Percentiles rank a stretch among this genome's conserved stretches.
Conservation (phyloP, 1,140 invertebrate genomes). For the Phthorimaea operculella region DNA sequence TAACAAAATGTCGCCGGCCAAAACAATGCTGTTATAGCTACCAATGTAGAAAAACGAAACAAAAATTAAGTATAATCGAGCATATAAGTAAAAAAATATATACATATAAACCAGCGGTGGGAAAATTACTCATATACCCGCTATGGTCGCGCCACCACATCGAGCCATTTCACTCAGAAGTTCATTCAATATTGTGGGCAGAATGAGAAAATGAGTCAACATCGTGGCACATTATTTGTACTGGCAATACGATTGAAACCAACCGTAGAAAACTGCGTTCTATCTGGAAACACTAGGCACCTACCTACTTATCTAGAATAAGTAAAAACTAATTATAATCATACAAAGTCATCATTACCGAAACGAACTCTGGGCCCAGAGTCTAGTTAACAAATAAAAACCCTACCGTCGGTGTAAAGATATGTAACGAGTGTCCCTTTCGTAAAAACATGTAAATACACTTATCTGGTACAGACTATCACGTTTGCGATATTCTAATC, state of each 20-base stretch:
- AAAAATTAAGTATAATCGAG: no score
- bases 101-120: constrained; percentile 45
- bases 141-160: constrained; percentile 21
- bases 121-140: constrained; percentile 53
- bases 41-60: no score
- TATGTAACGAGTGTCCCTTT: constrained; percentile 61
- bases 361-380: neutral
- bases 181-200: no score
- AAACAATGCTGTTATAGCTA: no score
- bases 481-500: constrained; percentile 18
- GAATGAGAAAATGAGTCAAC: constrained; percentile 8
- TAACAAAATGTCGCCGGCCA: no score
- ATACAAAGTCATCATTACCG: neutral
- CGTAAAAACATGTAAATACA: constrained; percentile 48
- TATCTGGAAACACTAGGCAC: neutral
- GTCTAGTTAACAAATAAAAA: constrained; percentile 3
- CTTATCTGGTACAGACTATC: constrained; percentile 58
- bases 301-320: neutral
- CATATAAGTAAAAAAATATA: constrained; percentile 19
- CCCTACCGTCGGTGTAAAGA: constrained; percentile 45
- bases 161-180: constrained; percentile 19
- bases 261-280: constrained; percentile 11
- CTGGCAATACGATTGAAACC: constrained; percentile 19
- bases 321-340: neutral
- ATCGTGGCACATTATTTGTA: constrained; percentile 25